Conservation (phyloP, 2,888 invertebrate species). For the Trissoscelio sp. region DNA sequence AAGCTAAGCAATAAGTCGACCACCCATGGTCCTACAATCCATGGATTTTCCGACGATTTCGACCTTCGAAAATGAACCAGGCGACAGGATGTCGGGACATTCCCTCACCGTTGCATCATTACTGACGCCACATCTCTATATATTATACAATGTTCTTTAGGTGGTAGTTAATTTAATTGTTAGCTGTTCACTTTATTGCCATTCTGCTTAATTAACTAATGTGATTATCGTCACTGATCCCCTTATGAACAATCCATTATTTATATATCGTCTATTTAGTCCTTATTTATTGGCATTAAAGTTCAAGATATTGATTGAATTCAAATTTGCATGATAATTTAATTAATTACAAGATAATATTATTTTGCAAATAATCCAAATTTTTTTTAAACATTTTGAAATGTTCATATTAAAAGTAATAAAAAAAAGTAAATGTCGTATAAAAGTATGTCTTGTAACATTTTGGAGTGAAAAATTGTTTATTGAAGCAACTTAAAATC, state of each 20-base stretch:
- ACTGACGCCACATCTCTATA: conserved; percentile 54
- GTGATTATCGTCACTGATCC: neutral
- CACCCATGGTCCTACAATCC: conserved; percentile 57
- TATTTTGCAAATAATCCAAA: too few relatives aligned
- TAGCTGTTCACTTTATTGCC: conserved; percentile 20
- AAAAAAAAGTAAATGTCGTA: too few relatives aligned
- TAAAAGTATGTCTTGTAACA: neutral
- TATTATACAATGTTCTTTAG: conserved; percentile 31
- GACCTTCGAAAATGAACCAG: conserved; percentile 58
- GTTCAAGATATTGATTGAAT: neutral
- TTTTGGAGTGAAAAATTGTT: conserved; percentile 25
- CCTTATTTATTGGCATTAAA: neutral
- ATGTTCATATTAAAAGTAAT: too few relatives aligned
- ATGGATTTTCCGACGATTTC: conserved; percentile 58
- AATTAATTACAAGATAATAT: too few relatives aligned
- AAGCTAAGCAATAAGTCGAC: conserved; percentile 63
- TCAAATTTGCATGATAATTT: too few relatives aligned
- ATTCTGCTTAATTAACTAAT: conserved; percentile 34
- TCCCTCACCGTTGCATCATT: conserved; percentile 50
- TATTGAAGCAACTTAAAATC: conserved; percentile 25
- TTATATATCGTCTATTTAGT: neutral
- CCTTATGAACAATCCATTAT: neutral
- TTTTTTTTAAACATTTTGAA: too few relatives aligned
- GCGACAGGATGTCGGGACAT: conserved; percentile 58
- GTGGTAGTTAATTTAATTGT: conserved; percentile 45